Evolutionary conservation across 2,113 vertebrate genomes (phyloP).

Genomic region (Gulo gulo): DNA sequence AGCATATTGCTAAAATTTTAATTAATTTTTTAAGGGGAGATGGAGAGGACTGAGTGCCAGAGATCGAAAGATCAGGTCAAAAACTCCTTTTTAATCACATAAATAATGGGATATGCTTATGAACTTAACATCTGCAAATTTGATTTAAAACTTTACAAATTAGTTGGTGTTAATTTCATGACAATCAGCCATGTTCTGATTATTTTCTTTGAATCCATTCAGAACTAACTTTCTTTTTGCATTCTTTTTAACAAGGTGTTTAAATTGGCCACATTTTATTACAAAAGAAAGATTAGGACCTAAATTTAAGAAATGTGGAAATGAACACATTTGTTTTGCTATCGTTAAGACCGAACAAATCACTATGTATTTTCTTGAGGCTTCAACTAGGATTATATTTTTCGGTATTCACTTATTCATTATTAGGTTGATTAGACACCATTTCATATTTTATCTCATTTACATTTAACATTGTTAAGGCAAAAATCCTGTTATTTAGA

Average conservation of each 20-base stretch:
- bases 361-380: background rate
- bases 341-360: background rate
- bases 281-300: background rate
- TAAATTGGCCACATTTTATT: conserved; percentile 33
- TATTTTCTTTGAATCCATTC: conserved; percentile 66
- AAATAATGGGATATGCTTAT: conserved; percentile 87
- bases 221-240: conserved; percentile 52
- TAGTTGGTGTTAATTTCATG: conserved; percentile 84
- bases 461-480: background rate
- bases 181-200: conserved; percentile 79
- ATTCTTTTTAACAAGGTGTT: conserved; percentile 1
- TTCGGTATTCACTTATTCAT: background rate
- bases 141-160: conserved; percentile 88
- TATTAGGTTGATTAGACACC: background rate
- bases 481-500: background rate
- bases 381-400: conserved; percentile 14
- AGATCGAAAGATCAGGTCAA: conserved; percentile 95
- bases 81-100: conserved; percentile 98
- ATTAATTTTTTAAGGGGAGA: conserved; percentile 95
- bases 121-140: conserved; percentile 86
- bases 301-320: conserved; percentile 39
- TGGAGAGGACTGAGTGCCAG: conserved; percentile 92
- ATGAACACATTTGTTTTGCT: conserved; percentile 20
- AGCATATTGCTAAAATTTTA: conserved; percentile 92
- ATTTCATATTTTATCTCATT: conserved; percentile 12